Evolutionary conservation across 64 coral and sea anemone species (phyloP).

Genomic region (Montipora foliosa): DNA sequence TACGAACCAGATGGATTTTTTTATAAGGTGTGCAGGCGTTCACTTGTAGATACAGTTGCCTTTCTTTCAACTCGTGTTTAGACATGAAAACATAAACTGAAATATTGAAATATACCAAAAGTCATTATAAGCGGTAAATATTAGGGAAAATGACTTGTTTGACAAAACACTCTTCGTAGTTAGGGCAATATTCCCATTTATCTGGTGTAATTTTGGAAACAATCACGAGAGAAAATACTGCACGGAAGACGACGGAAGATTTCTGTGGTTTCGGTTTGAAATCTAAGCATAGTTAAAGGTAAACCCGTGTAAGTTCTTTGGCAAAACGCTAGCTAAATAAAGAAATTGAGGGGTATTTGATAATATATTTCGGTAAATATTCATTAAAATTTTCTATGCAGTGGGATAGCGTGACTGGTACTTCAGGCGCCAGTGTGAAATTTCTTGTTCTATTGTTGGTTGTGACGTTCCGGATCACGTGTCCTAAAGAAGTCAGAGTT

Average conservation of each 20-base stretch:
- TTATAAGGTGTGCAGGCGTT: background rate
- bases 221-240: slow-evolving; percentile 9
- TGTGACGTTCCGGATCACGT: background rate
- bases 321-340: background rate
- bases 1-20: background rate
- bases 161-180: slow-evolving; percentile 1
- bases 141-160: slow-evolving; percentile 34
- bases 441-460: background rate
- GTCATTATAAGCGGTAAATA: background rate
- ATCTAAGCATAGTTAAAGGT: background rate
- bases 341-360: too few relatives aligned
- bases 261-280: background rate
- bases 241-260: background rate
- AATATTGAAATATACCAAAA: background rate
- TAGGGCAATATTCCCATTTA: slow-evolving; percentile 34
- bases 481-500: background rate
- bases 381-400: too few relatives aligned
- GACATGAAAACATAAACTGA: too few relatives aligned
- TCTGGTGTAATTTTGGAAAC: slow-evolving; percentile 16
- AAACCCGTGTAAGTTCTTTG: background rate
- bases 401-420: background rate
- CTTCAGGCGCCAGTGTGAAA: background rate
- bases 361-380: too few relatives aligned
- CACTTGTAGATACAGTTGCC: too few relatives aligned
- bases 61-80: too few relatives aligned